Base-by-base conservation (phyloP, 2,797 vertebrate species). In the Lepilemur ruficaudatus region DNA sequence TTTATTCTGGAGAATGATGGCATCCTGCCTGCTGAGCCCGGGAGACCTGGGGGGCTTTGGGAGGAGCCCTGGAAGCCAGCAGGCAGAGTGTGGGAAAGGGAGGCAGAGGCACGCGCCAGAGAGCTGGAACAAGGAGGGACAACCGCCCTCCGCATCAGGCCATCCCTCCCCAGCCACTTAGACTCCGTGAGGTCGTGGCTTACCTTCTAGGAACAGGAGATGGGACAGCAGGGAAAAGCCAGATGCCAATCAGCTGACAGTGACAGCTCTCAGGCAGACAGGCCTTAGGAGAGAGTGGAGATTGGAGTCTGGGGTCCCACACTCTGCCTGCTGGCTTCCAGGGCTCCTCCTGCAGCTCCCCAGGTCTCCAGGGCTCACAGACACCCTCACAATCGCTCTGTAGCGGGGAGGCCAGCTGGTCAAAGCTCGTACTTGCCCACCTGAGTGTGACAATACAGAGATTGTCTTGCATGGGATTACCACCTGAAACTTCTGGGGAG, bases 61-160 rank as follows among this genome's bases (percentile, higher is more conserved):
- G 98, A 5, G 75, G 97, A 98, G 98, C 98, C 98, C 99, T 98
- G 98, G 99, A 98, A 98, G 98, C 98, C 98, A 98, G 99, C 98
- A 98, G 98, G 98, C 98, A 98, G 98, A 99, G 99, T 99, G 99
- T 99, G 99, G 99, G 99, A 99, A 99, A 99, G 98, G 98, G 80
- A 35, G 8, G 98, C 98, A 89, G 98, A 99, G 99, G 99, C 99
- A 99, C 99, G 98, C 98, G 99, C 99, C 99, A 99, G 99, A 99
- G 99, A 99, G 99, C 98, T 98, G 98, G 98, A 97, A 98, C 98
- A 98, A 98, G 98, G 98, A 98, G 98, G 98, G 98, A 98, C 98
- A 83, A 95, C 98, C 98, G 97, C 98, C 98, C 13, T 48, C 48
- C 98, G 98, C 99, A 99, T 99, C 98, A 98, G 98, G 98, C 98